Evolutionary conservation across 2,113 vertebrate genomes (phyloP), one percentile per base, ranked within the genome.

Genomic region (Paradoxurus hermaphroditus): DNA sequence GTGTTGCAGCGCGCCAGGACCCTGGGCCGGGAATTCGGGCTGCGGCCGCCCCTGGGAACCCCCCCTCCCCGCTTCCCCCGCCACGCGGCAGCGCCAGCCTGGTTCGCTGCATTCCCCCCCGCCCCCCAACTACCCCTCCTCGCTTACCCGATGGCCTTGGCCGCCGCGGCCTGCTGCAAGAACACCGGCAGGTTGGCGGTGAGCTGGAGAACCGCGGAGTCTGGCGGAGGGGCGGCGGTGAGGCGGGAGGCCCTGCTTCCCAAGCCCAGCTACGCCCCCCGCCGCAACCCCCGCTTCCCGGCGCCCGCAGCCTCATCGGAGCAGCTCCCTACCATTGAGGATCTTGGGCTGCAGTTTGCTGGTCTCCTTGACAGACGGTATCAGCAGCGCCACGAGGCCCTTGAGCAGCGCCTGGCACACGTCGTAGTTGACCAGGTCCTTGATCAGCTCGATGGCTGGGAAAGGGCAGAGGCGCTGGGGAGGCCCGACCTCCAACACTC

Each of bases 161-260:
- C 99, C 3, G 99, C 99, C 72, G 99, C 99, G n/a, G 99, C 99
- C 98, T 99, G 99, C 97, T 99, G 99, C 78, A 99, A 44, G 73
- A 98, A 99, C 36, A 86, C 75, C 10, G 98, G 98, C 49, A 99
- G 29, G 2, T 98, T 98, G 15, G 97, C 94, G 6, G 84, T 98
- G 78, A 95, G 94, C 39, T 94, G 94, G 7, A 94, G 92, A 1
- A 73, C 1, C 0, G 82, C 12, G 31, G 92, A 3, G 3, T 98
- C 98, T 99, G 85, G 10, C 7, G 12, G 62, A 90, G 53, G 16
- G 75, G 67, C 7, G 70, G 62, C 84, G 3, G 29, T 79, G 87
- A 68, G 97, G 51, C 7, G 1, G 34, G 56, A n/a, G 49, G 62
- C 34, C 36, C 62, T 21, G 41, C 44, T 27, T 21, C 53, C 14